A percentile compares a stretch with the other conserved stretches of the same genome.
These are phyloP conservation scores for Spodoptera exigua DNA, from an alignment of 2,888 invertebrate genomes.

Conservation along the genomic window DNA sequence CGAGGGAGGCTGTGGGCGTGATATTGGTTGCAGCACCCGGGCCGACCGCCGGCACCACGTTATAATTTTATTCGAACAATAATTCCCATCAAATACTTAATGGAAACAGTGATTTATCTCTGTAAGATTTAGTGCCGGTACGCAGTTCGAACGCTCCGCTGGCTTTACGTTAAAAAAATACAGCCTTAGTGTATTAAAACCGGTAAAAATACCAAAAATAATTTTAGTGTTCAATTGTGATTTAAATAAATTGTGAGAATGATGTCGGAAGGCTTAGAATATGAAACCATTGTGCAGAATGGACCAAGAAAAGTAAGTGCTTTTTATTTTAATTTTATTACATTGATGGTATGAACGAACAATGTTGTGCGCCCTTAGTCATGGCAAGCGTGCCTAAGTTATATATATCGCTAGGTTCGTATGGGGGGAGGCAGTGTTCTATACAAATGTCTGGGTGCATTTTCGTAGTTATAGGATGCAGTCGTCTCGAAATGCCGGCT, in stretches of 20 bases:
- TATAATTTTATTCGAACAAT: slow-evolving; percentile 71
- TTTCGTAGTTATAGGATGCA: slow-evolving; percentile 72
- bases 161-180: slow-evolving; percentile 55
- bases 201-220: slow-evolving; percentile 71
- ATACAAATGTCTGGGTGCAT: slow-evolving; percentile 85
- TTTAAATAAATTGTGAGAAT: slow-evolving; percentile 76
- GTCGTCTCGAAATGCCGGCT: slow-evolving; percentile 70
- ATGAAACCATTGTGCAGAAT: slow-evolving; percentile 90
- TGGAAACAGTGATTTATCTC: slow-evolving; percentile 80
- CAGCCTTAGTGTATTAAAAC: slow-evolving; percentile 66
- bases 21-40: slow-evolving; percentile 78
- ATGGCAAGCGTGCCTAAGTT: slow-evolving; percentile 51
- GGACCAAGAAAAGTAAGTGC: slow-evolving; percentile 91
- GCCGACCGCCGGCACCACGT: slow-evolving; percentile 79
- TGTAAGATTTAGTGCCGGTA: slow-evolving; percentile 73
- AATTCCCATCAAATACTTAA: slow-evolving; percentile 75
- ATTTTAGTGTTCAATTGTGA: slow-evolving; percentile 76
- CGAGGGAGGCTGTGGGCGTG: slow-evolving; percentile 86
- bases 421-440: slow-evolving; percentile 73
- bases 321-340: slow-evolving; percentile 54
- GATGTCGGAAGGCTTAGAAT: slow-evolving; percentile 91
- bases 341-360: slow-evolving; percentile 39
- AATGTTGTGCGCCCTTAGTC: slow-evolving; percentile 59
- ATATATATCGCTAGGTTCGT: slow-evolving; percentile 57
- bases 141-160: slow-evolving; percentile 64